A percentile compares a stretch with the other conserved stretches of the same genome.
These are phyloP conservation scores for Platalea minor DNA, from an alignment of 2,797 vertebrate genomes.

Conservation along the genomic window DNA sequence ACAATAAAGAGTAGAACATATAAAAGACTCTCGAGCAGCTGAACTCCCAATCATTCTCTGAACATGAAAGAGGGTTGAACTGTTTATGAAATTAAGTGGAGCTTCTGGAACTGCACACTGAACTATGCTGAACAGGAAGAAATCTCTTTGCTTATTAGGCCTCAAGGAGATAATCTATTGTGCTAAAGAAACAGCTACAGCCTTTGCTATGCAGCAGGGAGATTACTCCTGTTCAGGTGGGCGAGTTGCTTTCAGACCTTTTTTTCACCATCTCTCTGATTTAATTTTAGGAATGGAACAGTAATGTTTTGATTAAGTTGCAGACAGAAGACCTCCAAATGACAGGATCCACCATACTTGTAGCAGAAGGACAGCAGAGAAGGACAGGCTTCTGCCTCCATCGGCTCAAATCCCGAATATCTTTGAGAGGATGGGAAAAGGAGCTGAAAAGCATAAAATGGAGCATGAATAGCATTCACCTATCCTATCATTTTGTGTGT, in stretches of 20 bases:
- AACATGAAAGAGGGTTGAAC: background rate
- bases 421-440: background rate
- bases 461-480: background rate
- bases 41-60: background rate
- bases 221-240: background rate
- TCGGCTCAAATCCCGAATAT: background rate
- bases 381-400: background rate
- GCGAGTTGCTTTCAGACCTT: background rate
- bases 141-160: conserved; percentile 20
- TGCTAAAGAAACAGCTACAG: background rate
- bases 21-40: conserved; percentile 7
- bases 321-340: background rate
- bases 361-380: background rate
- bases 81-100: conserved; percentile 26
- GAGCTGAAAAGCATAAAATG: background rate
- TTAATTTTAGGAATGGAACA: background rate
- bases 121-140: conserved; percentile 17
- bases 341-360: background rate
- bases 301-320: background rate
- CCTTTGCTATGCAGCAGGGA: background rate
- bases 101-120: conserved; percentile 11
- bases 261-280: background rate
- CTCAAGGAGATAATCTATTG: conserved; percentile 1
- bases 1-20: background rate
- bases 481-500: background rate